Evolutionary conservation across 2,113 vertebrate genomes (phyloP), one percentile per base, ranked within the genome.

Genomic region (Podarcis muralis): DNA sequence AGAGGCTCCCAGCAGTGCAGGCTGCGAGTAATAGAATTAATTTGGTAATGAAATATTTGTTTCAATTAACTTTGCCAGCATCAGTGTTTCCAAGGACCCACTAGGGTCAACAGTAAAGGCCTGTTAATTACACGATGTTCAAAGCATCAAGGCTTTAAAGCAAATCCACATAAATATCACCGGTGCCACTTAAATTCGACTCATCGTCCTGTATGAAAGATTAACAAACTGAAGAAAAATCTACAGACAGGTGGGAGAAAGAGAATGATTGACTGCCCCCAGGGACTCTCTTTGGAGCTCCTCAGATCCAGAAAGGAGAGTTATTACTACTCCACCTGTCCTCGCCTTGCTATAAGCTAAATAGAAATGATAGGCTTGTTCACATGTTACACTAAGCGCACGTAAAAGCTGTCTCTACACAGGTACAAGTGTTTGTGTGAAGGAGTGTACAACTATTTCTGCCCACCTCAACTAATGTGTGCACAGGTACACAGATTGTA

Each of bases 111-210:
- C n/a, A 20, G 68, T 77, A 78, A 88, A 88, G 30, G 18, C 15
- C 81, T 88, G 25, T 88, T 88, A 88, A 88, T 88, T 88, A 76
- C 30, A 88, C 25, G 7, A n/a, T 88, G n/a, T 83, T 76, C 71
- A 88, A 88, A 88, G 30, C 81, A 89, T 30, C 57, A 81, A 71
- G 25, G 13, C 32, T 62, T 53, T 59, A 72, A 62, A 72, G 35
- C 9, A 81, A 69, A 37, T 22, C 86, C 11, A 25, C 59, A 77
- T 40, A 59, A 57, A 40, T 23, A 59, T 72, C 77, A 35, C 0
- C 68, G 22, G 2, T 81, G 11, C 40, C 75, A 80, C 84, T 85
- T 83, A 84, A 37, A 82, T 76, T 74, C 75, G 68, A 53, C 15
- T 48, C 35, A 59, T 62, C 9, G 12, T 81, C 53, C 32, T 35